Percentiles rank a stretch among this genome's conserved stretches.
phyloP scores from a whole-genome alignment of 1,140 invertebrate species.

The Drosophila setifemur region DNA sequence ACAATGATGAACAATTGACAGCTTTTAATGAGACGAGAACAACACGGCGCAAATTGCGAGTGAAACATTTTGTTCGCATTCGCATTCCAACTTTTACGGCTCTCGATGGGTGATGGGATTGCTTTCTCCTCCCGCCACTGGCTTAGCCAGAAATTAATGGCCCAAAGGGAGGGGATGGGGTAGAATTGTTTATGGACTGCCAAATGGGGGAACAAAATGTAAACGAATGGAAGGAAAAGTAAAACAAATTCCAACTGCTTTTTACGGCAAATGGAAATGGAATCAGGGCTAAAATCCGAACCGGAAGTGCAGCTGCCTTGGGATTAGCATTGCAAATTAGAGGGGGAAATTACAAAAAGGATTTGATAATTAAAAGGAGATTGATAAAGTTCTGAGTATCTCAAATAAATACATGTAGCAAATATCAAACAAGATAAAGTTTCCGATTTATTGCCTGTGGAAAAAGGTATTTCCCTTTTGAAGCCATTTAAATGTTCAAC shows the following conservation, averaged over 20 bases:
- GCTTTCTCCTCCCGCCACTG: background rate
- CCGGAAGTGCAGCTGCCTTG: constrained; percentile 16
- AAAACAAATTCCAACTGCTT: constrained; percentile 37
- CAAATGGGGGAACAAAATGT: constrained; percentile 24
- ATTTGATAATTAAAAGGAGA: constrained; percentile 31
- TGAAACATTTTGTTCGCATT: constrained; percentile 20
- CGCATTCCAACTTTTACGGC: constrained; percentile 12
- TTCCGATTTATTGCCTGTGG: too few relatives aligned
- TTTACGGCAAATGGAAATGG: constrained; percentile 38
- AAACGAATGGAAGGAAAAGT: constrained; percentile 28
- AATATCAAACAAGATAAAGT: too few relatives aligned
- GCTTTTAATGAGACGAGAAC: constrained; percentile 67
- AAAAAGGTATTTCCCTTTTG: too few relatives aligned
- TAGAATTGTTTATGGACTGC: constrained; percentile 29
- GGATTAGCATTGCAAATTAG: constrained; percentile 41
- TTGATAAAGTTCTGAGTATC: background rate
- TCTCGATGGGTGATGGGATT: constrained; percentile 26
- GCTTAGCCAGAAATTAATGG: constrained; percentile 49
- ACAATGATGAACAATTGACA: constrained; percentile 69
- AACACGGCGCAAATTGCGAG: constrained; percentile 49
- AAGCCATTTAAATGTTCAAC: too few relatives aligned
- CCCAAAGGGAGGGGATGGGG: background rate
- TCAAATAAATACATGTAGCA: background rate
- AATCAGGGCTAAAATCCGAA: constrained; percentile 19
- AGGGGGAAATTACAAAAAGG: constrained; percentile 18